phyloP scores from a whole-genome alignment of 2,797 vertebrate genomes.

The Lates japonicus region DNA sequence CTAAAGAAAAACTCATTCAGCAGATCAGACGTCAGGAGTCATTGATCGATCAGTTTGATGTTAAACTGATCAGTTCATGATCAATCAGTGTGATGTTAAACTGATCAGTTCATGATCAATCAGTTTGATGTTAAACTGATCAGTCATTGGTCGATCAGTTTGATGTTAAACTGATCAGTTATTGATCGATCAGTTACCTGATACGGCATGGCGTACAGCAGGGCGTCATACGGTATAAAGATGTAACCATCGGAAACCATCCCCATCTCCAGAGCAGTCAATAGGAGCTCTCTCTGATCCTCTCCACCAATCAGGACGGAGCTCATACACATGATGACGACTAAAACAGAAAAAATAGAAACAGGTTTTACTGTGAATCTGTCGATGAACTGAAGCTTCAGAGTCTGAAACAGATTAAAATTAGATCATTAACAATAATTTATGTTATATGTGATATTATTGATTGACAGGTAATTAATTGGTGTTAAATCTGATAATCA shows the following conservation, averaged over 20 bases:
- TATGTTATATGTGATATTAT: too few relatives aligned
- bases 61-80: not conserved
- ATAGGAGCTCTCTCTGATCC: conserved; percentile 87
- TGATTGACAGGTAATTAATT: too few relatives aligned
- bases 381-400: not conserved
- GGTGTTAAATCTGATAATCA: too few relatives aligned
- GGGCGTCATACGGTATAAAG: conserved; percentile 91
- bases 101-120: not conserved
- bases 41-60: not conserved
- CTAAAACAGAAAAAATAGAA: conserved; percentile 71
- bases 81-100: not conserved
- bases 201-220: conserved; percentile 87
- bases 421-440: too few relatives aligned
- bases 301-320: conserved; percentile 91
- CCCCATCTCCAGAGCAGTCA: conserved; percentile 88
- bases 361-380: not conserved
- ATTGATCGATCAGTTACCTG: conserved; percentile 59
- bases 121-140: too few relatives aligned
- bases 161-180: too few relatives aligned
- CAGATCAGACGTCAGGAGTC: not conserved
- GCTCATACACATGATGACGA: conserved; percentile 94
- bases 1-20: not conserved
- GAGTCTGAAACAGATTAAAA: too few relatives aligned
- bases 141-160: too few relatives aligned
- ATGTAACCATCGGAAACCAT: conserved; percentile 87